A percentile compares a stretch with the other conserved stretches of the same genome.
Evolutionary conservation across 2,888 invertebrate genomes (phyloP).

Genomic region (Campopleginae sp.): DNA sequence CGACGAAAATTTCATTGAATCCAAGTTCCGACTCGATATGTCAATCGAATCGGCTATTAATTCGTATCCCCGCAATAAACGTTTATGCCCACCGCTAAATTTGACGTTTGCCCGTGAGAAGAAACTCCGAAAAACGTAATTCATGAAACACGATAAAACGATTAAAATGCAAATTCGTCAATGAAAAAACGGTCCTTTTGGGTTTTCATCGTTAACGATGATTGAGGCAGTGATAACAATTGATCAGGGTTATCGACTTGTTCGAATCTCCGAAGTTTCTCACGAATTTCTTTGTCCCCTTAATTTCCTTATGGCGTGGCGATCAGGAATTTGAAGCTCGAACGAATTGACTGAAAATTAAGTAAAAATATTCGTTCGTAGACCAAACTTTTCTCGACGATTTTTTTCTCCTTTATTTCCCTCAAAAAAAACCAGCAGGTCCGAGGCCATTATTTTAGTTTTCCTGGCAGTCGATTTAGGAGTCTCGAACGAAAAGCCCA

Average conservation of each 20-base stretch:
- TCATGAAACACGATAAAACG: background rate
- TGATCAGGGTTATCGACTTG: background rate
- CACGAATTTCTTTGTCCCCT: background rate
- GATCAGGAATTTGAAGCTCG: background rate
- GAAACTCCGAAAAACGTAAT: background rate
- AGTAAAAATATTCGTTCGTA: background rate
- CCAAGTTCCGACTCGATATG: background rate
- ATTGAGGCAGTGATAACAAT: no score
- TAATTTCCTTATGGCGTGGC: background rate
- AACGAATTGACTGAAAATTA: background rate
- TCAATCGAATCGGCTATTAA: background rate
- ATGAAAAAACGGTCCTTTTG: background rate
- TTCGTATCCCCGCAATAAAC: background rate
- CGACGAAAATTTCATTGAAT: background rate
- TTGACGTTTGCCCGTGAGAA: background rate
- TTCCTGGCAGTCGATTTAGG: background rate
- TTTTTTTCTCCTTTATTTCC: background rate
- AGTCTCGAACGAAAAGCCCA: background rate
- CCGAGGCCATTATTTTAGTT: slow-evolving; percentile 28
- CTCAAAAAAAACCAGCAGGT: background rate
- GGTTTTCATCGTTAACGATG: background rate
- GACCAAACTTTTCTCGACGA: background rate
- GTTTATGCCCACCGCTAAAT: background rate
- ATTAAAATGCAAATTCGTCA: background rate
- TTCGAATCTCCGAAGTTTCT: background rate